phyloP scores from a whole-genome alignment of 1,140 invertebrate species.

The Globodera rostochiensis region DNA sequence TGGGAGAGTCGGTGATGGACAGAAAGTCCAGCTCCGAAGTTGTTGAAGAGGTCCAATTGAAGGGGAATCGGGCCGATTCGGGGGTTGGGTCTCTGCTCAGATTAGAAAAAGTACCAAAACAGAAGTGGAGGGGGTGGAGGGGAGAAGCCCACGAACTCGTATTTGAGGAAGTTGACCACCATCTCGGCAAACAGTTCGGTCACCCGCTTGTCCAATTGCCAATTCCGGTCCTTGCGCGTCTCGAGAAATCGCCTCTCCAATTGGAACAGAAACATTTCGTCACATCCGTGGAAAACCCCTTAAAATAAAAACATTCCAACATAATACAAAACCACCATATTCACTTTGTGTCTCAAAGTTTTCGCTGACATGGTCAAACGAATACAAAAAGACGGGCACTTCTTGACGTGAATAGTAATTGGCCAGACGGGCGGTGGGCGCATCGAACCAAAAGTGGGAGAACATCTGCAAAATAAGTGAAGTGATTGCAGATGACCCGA shows the following conservation, averaged over 20 bases:
- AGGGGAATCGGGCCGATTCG: conserved; percentile 55
- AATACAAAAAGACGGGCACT: conserved; percentile 63
- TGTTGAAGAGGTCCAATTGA: conserved; percentile 61
- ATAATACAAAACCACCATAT: neutral
- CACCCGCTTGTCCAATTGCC: conserved; percentile 63
- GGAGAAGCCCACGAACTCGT: conserved; percentile 34
- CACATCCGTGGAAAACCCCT: conserved; percentile 64
- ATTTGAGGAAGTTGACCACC: conserved; percentile 58
- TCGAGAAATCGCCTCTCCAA: conserved; percentile 59
- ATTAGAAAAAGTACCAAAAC: too few relatives aligned
- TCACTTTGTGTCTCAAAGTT: conserved; percentile 64
- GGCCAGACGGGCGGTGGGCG: conserved; percentile 59
- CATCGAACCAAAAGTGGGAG: conserved; percentile 65
- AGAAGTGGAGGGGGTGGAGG: neutral
- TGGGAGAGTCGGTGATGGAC: conserved; percentile 62
- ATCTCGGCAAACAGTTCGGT: conserved; percentile 64
- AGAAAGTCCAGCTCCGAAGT: conserved; percentile 55
- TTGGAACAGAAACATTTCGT: conserved; percentile 65
- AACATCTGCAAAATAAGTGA: conserved; percentile 54
- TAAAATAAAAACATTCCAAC: neutral
- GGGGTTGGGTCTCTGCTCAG: conserved; percentile 58
- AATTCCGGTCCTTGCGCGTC: conserved; percentile 60
- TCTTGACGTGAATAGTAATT: conserved; percentile 57
- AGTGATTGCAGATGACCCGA: neutral
- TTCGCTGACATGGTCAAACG: conserved; percentile 64